Percentiles rank a stretch among this genome's conserved stretches.
Conservation (phyloP, 2,113 vertebrate species). For the Pseudorasbora parva region DNA sequence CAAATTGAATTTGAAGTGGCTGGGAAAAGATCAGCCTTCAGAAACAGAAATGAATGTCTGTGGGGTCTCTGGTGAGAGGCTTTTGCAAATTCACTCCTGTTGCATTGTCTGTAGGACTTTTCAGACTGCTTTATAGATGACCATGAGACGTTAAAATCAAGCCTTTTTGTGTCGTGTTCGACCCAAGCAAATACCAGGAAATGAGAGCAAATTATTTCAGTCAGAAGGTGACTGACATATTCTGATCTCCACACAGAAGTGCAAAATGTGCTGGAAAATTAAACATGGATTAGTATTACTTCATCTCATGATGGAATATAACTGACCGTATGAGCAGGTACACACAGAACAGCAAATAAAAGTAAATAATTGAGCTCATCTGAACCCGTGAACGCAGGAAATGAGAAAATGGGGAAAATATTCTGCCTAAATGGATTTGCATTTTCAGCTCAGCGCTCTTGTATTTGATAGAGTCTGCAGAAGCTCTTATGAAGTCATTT, state of each 20-base stretch:
- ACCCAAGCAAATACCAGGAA: background rate
- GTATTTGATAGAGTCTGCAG: constrained; percentile 33
- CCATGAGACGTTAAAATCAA: background rate
- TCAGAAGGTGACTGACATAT: constrained; percentile 3
- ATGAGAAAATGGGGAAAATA: constrained; percentile 28
- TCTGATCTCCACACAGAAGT: background rate
- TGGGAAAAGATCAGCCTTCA: background rate
- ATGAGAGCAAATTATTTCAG: constrained; percentile 12
- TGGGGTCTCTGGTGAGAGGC: background rate
- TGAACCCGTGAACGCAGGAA: constrained; percentile 4
- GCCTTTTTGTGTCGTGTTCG: background rate
- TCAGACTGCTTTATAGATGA: background rate
- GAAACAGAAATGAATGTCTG: background rate
- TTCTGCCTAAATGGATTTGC: constrained; percentile 27
- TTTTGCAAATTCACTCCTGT: background rate
- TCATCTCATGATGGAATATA: constrained; percentile 15
- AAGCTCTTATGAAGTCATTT: constrained; percentile 46
- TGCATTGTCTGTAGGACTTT: background rate
- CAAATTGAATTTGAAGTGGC: constrained; percentile 1
- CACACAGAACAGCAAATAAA: constrained; percentile 29
- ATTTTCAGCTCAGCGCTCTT: constrained; percentile 17
- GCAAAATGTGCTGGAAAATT: constrained; percentile 3
- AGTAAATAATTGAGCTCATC: constrained; percentile 33
- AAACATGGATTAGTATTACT: constrained; percentile 9
- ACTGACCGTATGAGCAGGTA: constrained; percentile 19